Evolutionary conservation across 2,888 invertebrate species (phyloP).

Genomic region (Morpho helenor): DNA sequence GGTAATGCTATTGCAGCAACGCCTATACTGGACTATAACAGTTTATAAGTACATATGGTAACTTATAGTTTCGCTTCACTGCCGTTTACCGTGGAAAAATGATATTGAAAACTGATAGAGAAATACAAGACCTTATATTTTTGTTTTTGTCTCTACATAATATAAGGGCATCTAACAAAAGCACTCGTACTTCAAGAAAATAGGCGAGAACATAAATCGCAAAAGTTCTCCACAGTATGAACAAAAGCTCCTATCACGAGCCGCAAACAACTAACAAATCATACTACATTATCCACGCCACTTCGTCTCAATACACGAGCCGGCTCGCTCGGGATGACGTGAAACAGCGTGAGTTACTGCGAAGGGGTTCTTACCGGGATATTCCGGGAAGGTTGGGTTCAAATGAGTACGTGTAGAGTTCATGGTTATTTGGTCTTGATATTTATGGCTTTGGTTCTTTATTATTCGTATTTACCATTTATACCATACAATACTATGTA

Average conservation of each 20-base stretch:
- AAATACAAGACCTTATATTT: too few relatives aligned
- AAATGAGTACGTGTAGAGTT: slow-evolving; percentile 5
- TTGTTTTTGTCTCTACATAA: too few relatives aligned
- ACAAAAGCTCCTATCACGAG: neutral
- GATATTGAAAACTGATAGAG: too few relatives aligned
- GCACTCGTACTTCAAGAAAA: neutral
- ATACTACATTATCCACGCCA: slow-evolving; percentile 12
- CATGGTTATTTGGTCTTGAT: slow-evolving; percentile 14
- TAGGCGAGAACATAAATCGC: slow-evolving; percentile 2
- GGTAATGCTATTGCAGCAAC: too few relatives aligned
- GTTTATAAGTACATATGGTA: too few relatives aligned
- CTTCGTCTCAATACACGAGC: slow-evolving; percentile 21
- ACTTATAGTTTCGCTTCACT: too few relatives aligned
- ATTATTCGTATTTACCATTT: slow-evolving; percentile 5
- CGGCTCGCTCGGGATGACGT: neutral
- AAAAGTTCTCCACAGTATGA: neutral
- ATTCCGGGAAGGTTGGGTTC: slow-evolving; percentile 4
- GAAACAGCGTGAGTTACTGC: slow-evolving; percentile 12
- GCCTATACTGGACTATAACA: too few relatives aligned
- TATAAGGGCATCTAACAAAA: too few relatives aligned
- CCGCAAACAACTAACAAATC: slow-evolving; percentile 15
- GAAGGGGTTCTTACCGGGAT: slow-evolving; percentile 11
- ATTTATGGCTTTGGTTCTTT: slow-evolving; percentile 17
- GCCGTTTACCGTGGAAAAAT: too few relatives aligned
- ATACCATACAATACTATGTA: too few relatives aligned